Percentiles rank a stretch among this genome's conserved stretches.
These are phyloP conservation scores for Camarhynchus parvulus DNA, from an alignment of 2,113 vertebrate species.

Conservation along the genomic window DNA sequence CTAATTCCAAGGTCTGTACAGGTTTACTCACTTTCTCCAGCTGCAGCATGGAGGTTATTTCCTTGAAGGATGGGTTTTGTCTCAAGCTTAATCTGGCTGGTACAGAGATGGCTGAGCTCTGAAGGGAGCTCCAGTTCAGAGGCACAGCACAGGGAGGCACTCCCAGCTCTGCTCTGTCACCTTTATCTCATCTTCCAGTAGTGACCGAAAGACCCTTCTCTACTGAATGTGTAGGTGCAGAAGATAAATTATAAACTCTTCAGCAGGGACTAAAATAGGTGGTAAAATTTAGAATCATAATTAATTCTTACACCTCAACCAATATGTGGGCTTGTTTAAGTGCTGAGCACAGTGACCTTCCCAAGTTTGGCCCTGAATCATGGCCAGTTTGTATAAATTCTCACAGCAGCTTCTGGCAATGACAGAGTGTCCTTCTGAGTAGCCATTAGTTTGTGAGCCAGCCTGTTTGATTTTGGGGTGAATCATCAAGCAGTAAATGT, in stretches of 20 bases:
- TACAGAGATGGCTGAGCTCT: neutral
- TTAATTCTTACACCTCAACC: neutral
- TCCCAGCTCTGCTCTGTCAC: neutral
- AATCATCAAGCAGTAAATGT: neutral
- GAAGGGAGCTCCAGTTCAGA: neutral
- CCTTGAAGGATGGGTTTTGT: neutral
- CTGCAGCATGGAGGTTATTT: neutral
- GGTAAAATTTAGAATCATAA: neutral
- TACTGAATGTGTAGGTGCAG: neutral
- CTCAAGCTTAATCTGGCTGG: neutral
- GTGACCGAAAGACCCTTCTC: neutral
- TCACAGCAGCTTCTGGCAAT: neutral
- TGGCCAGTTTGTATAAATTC: neutral
- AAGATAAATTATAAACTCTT: neutral
- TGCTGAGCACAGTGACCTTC: neutral
- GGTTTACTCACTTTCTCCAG: neutral
- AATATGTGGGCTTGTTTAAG: neutral
- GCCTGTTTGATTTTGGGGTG: neutral
- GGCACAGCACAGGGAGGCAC: neutral
- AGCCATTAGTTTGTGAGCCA: neutral
- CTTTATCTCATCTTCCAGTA: neutral
- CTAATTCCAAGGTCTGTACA: neutral
- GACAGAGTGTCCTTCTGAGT: neutral
- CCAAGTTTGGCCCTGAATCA: neutral
- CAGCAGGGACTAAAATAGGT: neutral